Evolutionary conservation across 1,140 invertebrate genomes (phyloP), one percentile per base, ranked within the genome.

Genomic region (Belonocnema kinseyi): DNA sequence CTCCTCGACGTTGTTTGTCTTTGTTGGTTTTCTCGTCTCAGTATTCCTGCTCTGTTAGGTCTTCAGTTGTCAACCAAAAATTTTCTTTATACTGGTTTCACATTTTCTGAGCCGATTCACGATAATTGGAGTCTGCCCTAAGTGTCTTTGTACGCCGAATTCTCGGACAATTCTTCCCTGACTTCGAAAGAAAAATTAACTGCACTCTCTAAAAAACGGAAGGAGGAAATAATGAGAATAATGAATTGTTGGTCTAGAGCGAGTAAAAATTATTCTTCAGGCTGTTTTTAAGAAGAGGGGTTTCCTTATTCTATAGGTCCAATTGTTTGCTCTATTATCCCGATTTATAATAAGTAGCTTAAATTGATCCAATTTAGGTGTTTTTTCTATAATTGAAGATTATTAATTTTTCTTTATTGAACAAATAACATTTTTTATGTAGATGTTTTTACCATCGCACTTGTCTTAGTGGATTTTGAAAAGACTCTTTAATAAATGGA

Each of bases 1-100:
- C 61, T 66, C 33, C 14, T n/a, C 61, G 61, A 66, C 61, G 14
- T 66, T 66, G 61, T 66, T 66, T 66, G 26, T 16, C 33, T 6
- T 66, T 3, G 26, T 33, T 66, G 61, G 21, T 33, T 26, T 7
- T 66, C 33, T 66, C 61, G 61, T 40, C 61, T 4, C 5, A n/a
- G 61, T 40, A 66, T 40, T 66, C 33, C 33, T 26, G 61, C 61
- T 33, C 14, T 66, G 61, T 66, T 66, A 21, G 61, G 33, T 66
- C 14, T 66, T 66, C 61, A 66, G 26, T 12, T 66, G 61, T 66
- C 61, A 66, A n/a, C 26, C 26, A 66, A 33, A 66, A 4, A 16
- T n/a, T 40, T 66, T n/a, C 40, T 33, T 40, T 40, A 1, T 61
- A 33, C 11, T 33, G 54, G 17, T 56, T 66, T 16, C 61, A 16